phyloP scores from a whole-genome alignment of 2,888 invertebrate species.

The Onchidella celtica region DNA sequence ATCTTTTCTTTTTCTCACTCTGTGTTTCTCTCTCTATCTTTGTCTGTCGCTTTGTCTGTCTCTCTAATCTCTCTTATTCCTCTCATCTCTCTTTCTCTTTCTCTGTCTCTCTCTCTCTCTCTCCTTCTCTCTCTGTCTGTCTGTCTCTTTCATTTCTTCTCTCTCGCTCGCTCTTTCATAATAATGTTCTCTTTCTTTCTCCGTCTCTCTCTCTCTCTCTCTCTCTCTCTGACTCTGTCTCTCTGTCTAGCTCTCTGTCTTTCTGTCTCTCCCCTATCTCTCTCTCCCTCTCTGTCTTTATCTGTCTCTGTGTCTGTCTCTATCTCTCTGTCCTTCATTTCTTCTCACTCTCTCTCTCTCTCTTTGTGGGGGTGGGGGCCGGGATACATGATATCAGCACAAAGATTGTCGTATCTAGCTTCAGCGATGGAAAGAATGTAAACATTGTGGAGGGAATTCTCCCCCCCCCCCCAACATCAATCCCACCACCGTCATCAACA shows the following conservation, averaged over 20 bases:
- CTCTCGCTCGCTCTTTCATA: background rate
- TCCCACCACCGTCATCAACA: too few species aligned
- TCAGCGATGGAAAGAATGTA: too few species aligned
- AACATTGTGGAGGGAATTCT: too few species aligned
- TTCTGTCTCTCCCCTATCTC: background rate
- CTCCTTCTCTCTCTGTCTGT: background rate
- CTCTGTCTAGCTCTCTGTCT: background rate
- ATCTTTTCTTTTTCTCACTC: background rate
- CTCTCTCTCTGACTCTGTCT: slow-evolving; percentile 3
- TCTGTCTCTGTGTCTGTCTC: background rate
- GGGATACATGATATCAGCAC: too few species aligned
- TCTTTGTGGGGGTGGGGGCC: too few species aligned
- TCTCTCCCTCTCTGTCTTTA: background rate
- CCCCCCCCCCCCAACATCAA: too few species aligned
- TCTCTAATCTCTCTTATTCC: background rate
- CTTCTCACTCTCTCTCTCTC: background rate
- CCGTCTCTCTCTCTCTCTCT: background rate
- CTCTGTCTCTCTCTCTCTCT: background rate
- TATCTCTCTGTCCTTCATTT: background rate
- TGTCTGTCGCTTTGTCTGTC: too few species aligned
- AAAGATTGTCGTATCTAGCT: too few species aligned
- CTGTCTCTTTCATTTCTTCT: slow-evolving; percentile 6
- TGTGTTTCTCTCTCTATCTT: slow-evolving; percentile 27
- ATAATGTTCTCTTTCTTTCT: background rate
- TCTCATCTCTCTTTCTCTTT: background rate